A percentile compares a stretch with the other conserved stretches of the same genome.
phyloP scores from a whole-genome alignment of 2,113 vertebrate species.

The Mustela nigripes region DNA sequence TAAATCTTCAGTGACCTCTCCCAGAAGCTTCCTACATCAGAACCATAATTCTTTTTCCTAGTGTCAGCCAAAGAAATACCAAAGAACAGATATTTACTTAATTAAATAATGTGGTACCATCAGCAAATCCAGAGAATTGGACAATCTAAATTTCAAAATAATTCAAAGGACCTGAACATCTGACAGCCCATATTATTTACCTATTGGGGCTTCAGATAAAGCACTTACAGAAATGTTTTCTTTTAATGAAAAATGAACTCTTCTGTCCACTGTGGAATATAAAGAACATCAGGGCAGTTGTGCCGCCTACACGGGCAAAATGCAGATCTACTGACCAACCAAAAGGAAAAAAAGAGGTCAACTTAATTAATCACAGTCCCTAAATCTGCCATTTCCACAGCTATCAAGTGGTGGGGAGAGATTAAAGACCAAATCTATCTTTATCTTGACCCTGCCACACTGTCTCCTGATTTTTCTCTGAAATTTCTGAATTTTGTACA shows the following conservation, averaged over 20 bases:
- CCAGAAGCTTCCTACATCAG: not conserved
- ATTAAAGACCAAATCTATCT: not conserved
- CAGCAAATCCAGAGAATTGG: not conserved
- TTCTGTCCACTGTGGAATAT: not conserved
- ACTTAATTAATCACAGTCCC: not conserved
- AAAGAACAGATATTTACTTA: constrained; percentile 44
- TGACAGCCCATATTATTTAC: not conserved
- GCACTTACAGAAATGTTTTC: not conserved
- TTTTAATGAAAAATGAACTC: not conserved
- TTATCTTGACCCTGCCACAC: not conserved
- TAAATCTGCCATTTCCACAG: not conserved
- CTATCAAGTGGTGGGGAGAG: not conserved
- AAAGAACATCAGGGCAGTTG: not conserved
- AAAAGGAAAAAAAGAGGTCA: not conserved
- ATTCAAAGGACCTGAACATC: constrained; percentile 19
- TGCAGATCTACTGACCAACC: not conserved
- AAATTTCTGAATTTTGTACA: not conserved
- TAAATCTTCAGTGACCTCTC: constrained; percentile 12
- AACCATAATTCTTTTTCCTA: constrained; percentile 45
- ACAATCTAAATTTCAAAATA: not conserved
- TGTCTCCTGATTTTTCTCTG: not conserved
- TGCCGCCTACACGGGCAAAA: not conserved
- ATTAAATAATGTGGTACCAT: not conserved
- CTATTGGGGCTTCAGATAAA: constrained; percentile 2
- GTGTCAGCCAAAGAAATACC: constrained; percentile 20